Percentiles rank a stretch among this genome's conserved stretches.
These are phyloP conservation scores for Drosophila nigromelanica DNA, from an alignment of 1,140 invertebrate species.

Conservation along the genomic window DNA sequence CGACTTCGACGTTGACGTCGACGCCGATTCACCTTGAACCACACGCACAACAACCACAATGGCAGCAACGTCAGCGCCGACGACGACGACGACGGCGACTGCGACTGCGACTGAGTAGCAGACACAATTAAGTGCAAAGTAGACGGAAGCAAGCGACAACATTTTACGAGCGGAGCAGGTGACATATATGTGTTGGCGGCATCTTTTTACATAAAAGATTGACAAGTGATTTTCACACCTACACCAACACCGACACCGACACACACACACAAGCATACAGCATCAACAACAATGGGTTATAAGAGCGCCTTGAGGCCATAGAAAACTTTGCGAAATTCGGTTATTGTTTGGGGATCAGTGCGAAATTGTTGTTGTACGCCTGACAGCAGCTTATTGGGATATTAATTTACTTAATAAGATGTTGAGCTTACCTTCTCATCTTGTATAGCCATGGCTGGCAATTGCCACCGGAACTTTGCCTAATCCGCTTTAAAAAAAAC, in stretches of 20 bases:
- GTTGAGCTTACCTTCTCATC: conserved; percentile 46
- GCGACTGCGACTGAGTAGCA: conserved; percentile 44
- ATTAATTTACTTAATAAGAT: conserved; percentile 29
- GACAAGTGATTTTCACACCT: conserved; percentile 80
- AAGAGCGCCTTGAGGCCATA: conserved; percentile 5
- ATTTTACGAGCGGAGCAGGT: conserved; percentile 72
- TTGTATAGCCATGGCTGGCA: conserved; percentile 39
- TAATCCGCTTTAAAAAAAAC: conserved; percentile 38
- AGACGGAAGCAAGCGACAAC: conserved; percentile 78
- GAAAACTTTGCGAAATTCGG: conserved; percentile 30
- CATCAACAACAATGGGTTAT: conserved; percentile 22
- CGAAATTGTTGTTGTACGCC: conserved; percentile 24
- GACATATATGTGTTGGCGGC: conserved; percentile 48
- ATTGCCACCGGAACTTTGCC: conserved; percentile 24
- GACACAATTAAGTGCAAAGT: conserved; percentile 76
- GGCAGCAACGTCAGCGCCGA: conserved; percentile 12
- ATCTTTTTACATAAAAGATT: conserved; percentile 82
- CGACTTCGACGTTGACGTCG: conserved; percentile 37
- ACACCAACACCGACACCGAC: conserved; percentile 15
- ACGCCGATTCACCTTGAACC: conserved; percentile 73
- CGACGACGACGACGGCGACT: conserved; percentile 17
- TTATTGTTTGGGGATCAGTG: conserved; percentile 12
- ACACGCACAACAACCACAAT: conserved; percentile 55
- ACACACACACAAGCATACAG: conserved; percentile 23
- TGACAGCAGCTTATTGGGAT: conserved; percentile 36